phyloP scores from a whole-genome alignment of 2,113 vertebrate species.

The Cryptotis parvus region DNA sequence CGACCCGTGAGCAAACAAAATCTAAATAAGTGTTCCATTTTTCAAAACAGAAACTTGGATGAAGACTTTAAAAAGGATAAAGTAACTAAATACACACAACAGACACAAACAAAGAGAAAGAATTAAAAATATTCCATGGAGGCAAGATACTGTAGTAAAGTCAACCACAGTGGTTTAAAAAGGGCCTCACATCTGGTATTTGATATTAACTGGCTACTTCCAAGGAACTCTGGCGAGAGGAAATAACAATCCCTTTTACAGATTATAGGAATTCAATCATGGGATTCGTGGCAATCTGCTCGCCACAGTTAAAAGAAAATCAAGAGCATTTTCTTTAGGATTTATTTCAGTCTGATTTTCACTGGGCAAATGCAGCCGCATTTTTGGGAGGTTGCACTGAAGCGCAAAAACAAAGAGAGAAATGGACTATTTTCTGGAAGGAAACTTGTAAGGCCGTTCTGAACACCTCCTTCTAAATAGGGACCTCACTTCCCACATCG shows the following conservation, averaged over 20 bases:
- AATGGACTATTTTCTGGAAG: not conserved
- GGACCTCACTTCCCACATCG: not conserved
- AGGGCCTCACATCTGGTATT: constrained; percentile 54
- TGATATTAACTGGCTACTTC: constrained; percentile 51
- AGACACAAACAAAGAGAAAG: constrained; percentile 71
- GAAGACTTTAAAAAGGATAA: constrained; percentile 60
- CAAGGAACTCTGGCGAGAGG: constrained; percentile 2
- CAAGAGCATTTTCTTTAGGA: not conserved
- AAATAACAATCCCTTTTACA: not conserved
- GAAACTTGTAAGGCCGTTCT: not conserved
- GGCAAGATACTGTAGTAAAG: constrained; percentile 53
- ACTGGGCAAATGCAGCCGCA: not conserved
- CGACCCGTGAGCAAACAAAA: constrained; percentile 67
- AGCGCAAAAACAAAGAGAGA: not conserved
- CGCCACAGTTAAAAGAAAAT: constrained; percentile 5
- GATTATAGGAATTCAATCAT: constrained; percentile 16
- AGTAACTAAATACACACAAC: constrained; percentile 67
- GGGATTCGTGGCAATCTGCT: not conserved
- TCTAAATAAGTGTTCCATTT: constrained; percentile 67
- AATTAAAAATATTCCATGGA: constrained; percentile 67
- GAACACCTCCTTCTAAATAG: not conserved
- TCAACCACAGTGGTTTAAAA: constrained; percentile 48
- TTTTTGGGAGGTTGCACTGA: not conserved
- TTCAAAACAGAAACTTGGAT: constrained; percentile 76
- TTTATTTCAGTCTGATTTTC: not conserved